Percentiles rank a stretch among this genome's conserved stretches.
Evolutionary conservation across 2,888 invertebrate species (phyloP).

Genomic region (Imbricaverruca yamaguchii): DNA sequence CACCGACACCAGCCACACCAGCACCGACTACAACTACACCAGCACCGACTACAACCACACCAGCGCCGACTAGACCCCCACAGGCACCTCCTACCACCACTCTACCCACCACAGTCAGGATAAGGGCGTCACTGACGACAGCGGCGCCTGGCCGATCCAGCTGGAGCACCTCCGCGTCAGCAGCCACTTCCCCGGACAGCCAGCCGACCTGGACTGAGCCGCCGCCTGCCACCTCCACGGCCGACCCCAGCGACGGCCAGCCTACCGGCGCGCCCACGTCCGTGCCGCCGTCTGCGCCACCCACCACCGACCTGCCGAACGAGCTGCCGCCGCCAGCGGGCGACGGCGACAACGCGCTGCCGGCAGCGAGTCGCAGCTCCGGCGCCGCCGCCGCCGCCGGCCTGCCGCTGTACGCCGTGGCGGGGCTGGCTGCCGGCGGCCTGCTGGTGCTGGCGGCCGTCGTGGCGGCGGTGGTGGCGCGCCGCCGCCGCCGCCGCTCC

Average conservation of each 20-base stretch:
- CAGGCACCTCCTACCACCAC: background rate
- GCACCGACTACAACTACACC: background rate
- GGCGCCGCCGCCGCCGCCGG: background rate
- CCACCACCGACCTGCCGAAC: background rate
- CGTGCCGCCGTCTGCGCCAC: background rate
- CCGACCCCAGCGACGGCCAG: background rate
- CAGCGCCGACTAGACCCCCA: background rate
- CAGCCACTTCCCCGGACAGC: background rate
- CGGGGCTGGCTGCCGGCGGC: background rate
- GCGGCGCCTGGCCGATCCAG: background rate
- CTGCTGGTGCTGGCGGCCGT: background rate
- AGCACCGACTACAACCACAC: background rate
- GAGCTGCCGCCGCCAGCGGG: background rate
- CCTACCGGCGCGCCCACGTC: background rate
- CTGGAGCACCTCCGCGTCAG: background rate
- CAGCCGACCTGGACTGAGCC: background rate
- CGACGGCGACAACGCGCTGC: background rate
- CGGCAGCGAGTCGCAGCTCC: background rate
- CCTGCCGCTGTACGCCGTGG: background rate
- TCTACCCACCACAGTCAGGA: background rate
- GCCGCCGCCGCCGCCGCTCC: background rate
- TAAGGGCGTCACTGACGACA: background rate
- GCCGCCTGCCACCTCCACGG: slow-evolving; percentile 32
- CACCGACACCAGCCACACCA: background rate
- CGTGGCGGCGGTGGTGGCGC: background rate